Base-by-base conservation (phyloP, 2,113 vertebrate species). In the Halcyon senegalensis region DNA sequence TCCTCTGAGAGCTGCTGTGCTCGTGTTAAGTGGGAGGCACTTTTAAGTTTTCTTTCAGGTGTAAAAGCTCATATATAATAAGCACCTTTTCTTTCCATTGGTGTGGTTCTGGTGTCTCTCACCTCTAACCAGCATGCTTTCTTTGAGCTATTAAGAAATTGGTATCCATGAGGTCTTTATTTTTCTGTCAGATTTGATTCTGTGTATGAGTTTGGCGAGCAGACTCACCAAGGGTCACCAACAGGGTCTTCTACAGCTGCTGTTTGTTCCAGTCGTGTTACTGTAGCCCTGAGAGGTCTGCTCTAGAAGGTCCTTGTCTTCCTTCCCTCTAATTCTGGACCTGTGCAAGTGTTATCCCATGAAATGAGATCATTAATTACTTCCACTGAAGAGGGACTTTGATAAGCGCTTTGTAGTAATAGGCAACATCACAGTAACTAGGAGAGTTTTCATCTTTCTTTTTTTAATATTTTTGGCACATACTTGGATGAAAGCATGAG, bases 201-300 rank as follows among this genome's bases (percentile, higher is more conserved):
- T 35, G 2, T 67, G 13, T 5, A 16, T 53, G 66, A 13, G 5
- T 76, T 88, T 84, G 72, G 56, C 21, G 44, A 24, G 28, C 58
- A 41, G 37, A 8, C 41, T 85, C 30, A 69, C 17, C 17, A 41
- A 37, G 18, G 17, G 16, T 80, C 48, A 48, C 70, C 70, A 50
- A 1, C 27, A 75, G 37, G 6, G 19, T 20, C 43, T 83, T 37
- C 46, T 39, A 37, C 48, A 23, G 28, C 0, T 2, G 21, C 3
- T 41, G 9, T 25, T 69, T 1, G 0, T 73, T 63, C 43, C 58
- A 31, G 46, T 59, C 1, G 0, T 0, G 1, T 68, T 56, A 28
- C 31, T 3, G 3, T 44, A 46, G 13, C 60, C 30, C 56, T 27
- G 13, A 39, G 24, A n/a, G 19, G 12, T 74, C 41, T 35, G 35